Percentiles rank a stretch among this genome's conserved stretches.
phyloP scores from a whole-genome alignment of 2,113 vertebrate species.

The Asarcornis scutulata region DNA sequence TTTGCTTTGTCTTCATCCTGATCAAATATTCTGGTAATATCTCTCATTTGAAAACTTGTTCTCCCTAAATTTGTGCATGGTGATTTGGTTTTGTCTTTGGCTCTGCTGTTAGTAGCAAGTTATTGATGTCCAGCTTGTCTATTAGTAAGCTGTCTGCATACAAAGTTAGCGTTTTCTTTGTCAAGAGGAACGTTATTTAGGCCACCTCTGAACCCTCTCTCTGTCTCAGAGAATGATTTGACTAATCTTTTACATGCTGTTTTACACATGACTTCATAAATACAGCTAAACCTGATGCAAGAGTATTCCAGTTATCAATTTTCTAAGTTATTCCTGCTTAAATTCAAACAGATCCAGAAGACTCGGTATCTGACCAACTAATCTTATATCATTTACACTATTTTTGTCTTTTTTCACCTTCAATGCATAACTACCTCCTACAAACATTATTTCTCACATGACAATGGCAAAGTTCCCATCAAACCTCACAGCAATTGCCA shows the following conservation, averaged over 20 bases:
- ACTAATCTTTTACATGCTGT: not conserved
- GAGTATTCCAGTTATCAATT: not conserved
- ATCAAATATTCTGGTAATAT: too few relatives aligned
- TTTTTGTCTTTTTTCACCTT: not conserved
- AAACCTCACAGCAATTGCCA: not conserved
- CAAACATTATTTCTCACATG: not conserved
- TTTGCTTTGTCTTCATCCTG: too few relatives aligned
- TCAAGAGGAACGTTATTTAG: too few relatives aligned
- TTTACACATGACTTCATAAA: not conserved
- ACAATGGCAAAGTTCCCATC: not conserved
- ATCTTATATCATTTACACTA: not conserved
- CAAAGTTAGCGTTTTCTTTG: too few relatives aligned
- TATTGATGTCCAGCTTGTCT: too few relatives aligned
- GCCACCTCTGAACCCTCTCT: too few relatives aligned
- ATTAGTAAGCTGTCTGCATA: too few relatives aligned
- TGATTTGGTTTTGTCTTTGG: too few relatives aligned
- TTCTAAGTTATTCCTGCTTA: not conserved
- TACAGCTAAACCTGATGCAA: not conserved
- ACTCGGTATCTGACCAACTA: not conserved
- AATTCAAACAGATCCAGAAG: not conserved
- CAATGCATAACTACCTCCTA: not conserved
- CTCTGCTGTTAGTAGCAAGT: too few relatives aligned
- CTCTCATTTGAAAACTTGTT: too few relatives aligned
- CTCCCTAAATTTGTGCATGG: too few relatives aligned
- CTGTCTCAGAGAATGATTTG: not conserved